A percentile compares a stretch with the other conserved stretches of the same genome.
phyloP scores from a whole-genome alignment of 2,797 vertebrate genomes.

The Sparidentex hasta region DNA sequence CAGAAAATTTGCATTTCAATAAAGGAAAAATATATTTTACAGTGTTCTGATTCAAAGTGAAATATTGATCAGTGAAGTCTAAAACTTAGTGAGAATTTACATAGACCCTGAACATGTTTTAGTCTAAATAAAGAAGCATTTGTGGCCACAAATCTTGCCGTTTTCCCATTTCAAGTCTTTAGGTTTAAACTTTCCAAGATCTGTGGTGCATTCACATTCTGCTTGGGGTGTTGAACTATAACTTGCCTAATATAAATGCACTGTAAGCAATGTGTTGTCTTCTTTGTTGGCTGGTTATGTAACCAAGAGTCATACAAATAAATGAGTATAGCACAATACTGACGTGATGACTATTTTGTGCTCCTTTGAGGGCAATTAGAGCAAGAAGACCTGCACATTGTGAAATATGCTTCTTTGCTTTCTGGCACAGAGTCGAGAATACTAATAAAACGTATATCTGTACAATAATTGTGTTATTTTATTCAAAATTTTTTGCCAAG shows the following conservation, averaged over 20 bases:
- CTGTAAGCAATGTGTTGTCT: not conserved
- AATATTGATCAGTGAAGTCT: not conserved
- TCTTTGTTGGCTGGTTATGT: not conserved
- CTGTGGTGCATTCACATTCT: constrained; percentile 1
- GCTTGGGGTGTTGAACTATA: not conserved
- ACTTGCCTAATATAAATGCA: constrained; percentile 2
- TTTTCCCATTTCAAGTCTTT: not conserved
- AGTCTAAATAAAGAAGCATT: not conserved
- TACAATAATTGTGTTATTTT: no score
- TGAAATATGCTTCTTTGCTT: not conserved
- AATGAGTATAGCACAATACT: not conserved
- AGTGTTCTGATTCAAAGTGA: not conserved
- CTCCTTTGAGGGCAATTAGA: not conserved
- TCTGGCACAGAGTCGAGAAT: not conserved
- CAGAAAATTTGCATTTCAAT: constrained; percentile 3
- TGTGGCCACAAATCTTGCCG: not conserved
- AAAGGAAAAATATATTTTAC: not conserved
- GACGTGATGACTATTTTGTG: not conserved
- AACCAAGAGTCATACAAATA: constrained; percentile 7
- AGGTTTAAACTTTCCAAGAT: not conserved
- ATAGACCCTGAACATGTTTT: not conserved
- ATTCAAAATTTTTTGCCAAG: no score
- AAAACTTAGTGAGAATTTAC: constrained; percentile 1
- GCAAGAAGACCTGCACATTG: not conserved
- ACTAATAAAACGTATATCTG: not conserved